phyloP scores from a whole-genome alignment of 2,113 vertebrate species.

The Capra hircus region DNA sequence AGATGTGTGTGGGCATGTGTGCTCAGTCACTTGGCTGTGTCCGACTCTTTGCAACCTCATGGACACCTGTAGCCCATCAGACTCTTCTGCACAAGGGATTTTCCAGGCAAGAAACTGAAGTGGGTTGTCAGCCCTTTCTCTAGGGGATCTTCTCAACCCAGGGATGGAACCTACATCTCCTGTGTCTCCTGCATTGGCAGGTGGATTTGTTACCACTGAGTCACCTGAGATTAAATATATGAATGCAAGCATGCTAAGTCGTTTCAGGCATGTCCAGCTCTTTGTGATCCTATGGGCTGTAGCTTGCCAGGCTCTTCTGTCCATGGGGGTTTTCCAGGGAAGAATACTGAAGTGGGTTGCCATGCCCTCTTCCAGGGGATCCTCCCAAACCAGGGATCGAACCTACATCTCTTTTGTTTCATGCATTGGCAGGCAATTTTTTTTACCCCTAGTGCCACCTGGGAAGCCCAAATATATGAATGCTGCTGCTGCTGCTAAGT shows the following conservation, averaged over 20 bases:
- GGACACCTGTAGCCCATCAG: neutral
- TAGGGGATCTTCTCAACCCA: neutral
- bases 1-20: neutral
- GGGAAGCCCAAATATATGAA: neutral
- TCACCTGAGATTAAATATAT: neutral
- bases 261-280: neutral
- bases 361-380: neutral
- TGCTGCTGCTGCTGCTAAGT: too few relatives aligned
- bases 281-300: neutral
- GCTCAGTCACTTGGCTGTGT: neutral
- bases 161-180: neutral
- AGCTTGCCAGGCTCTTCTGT: neutral
- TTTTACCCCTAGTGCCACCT: neutral
- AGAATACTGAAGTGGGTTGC: neutral
- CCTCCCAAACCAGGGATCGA: neutral
- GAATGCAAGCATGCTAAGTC: neutral
- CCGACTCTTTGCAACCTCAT: neutral
- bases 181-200: neutral
- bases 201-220: neutral
- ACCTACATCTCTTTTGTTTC: neutral
- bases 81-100: neutral
- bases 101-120: neutral
- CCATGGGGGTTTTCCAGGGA: neutral
- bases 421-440: neutral
- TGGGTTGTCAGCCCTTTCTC: neutral